These are phyloP conservation scores for Morelia viridis DNA, from an alignment of 2,797 vertebrate species.

Conservation along the genomic window DNA sequence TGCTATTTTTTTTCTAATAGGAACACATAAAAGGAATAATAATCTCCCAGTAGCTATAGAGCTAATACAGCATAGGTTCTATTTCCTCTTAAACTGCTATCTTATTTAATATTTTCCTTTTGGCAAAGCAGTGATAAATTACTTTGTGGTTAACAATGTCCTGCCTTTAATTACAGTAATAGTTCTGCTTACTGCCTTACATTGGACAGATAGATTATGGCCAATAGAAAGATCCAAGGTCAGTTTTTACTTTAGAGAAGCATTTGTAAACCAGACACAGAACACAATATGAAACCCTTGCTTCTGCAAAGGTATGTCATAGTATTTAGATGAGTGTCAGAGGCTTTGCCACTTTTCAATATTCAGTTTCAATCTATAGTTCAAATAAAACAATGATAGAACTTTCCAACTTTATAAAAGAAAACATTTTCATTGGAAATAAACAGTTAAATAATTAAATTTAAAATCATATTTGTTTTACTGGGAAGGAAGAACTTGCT, in stretches of 20 bases:
- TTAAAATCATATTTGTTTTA: background rate
- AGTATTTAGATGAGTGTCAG: background rate
- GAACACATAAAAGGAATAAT: constrained; percentile 54
- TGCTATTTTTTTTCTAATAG: constrained; percentile 61
- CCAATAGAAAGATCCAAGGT: background rate
- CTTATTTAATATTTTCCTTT: background rate
- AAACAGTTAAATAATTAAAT: background rate
- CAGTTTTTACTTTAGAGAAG: background rate
- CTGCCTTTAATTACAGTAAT: background rate
- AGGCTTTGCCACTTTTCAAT: background rate
- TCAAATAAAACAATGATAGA: background rate
- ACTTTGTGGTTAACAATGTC: background rate
- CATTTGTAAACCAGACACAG: background rate
- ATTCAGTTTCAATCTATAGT: background rate
- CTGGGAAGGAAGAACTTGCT: background rate
- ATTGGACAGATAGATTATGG: background rate
- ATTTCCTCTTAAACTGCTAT: background rate
- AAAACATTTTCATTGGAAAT: background rate
- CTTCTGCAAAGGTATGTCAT: background rate
- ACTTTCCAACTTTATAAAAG: background rate
- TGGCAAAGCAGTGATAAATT: constrained; percentile 22
- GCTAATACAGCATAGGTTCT: constrained; percentile 35
- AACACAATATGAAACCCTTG: background rate
- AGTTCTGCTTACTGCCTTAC: background rate
- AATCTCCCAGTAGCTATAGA: constrained; percentile 58